Percentiles rank a stretch among this genome's conserved stretches.
phyloP scores from a whole-genome alignment of 2,888 invertebrate genomes.

The Lithophane socia region DNA sequence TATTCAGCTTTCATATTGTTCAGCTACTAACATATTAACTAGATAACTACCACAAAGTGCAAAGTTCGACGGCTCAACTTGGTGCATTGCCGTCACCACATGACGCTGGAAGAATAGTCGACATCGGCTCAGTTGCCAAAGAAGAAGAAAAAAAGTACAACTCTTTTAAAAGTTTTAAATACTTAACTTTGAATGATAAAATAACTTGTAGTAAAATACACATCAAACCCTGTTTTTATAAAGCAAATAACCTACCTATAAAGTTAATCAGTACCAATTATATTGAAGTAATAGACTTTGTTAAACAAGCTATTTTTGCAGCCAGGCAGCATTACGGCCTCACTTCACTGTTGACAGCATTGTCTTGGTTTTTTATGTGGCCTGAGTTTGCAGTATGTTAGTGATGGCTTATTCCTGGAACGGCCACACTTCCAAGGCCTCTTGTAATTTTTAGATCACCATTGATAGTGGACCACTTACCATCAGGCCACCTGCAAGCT shows the following conservation, averaged over 20 bases:
- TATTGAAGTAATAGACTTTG: not conserved
- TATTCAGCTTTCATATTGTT: too few relatives aligned
- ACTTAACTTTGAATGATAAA: too few relatives aligned
- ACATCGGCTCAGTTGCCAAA: too few relatives aligned
- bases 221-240: not conserved
- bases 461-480: not conserved
- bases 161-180: too few relatives aligned
- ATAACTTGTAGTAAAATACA: not conserved
- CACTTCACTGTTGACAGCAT: too few relatives aligned
- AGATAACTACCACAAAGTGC: too few relatives aligned
- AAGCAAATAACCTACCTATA: not conserved
- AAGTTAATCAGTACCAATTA: not conserved
- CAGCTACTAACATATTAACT: too few relatives aligned
- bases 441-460: not conserved
- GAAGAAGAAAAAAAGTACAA: too few relatives aligned
- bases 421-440: not conserved
- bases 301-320: not conserved
- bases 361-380: too few relatives aligned
- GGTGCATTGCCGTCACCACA: too few relatives aligned
- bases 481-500: not conserved
- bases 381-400: not conserved
- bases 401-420: not conserved
- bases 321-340: not conserved
- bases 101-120: too few relatives aligned
- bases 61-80: too few relatives aligned